Evolutionary conservation across 2,888 invertebrate genomes (phyloP).

Genomic region (Dromius quadrimaculatus): DNA sequence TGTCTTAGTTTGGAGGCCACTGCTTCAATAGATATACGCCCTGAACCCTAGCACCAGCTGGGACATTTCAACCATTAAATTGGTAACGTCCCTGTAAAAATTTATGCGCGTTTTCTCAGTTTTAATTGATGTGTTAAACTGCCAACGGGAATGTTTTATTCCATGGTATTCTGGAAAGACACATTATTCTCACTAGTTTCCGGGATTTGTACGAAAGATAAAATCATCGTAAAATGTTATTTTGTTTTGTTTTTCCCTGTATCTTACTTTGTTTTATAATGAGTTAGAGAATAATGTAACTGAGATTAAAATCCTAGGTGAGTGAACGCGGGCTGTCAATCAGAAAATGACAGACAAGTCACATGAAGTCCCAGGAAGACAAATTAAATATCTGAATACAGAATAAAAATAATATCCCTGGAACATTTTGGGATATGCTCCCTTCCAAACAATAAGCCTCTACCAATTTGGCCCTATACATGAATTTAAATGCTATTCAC

Average conservation of each 20-base stretch:
- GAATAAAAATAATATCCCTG: too few relatives aligned
- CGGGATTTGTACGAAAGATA: neutral
- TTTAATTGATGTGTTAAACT: constrained; percentile 43
- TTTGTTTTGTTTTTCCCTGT: constrained; percentile 1
- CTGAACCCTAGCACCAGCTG: constrained; percentile 41
- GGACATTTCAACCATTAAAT: constrained; percentile 49
- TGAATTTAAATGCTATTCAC: constrained; percentile 34
- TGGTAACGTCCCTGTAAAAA: constrained; percentile 42
- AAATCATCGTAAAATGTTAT: constrained; percentile 20
- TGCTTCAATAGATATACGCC: constrained; percentile 40
- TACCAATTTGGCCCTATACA: constrained; percentile 1
- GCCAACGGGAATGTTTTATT: constrained; percentile 39
- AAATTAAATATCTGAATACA: too few relatives aligned
- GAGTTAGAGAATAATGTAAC: too few relatives aligned
- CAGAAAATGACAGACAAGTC: too few relatives aligned
- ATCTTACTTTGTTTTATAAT: too few relatives aligned
- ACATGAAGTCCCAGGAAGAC: too few relatives aligned
- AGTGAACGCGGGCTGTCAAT: too few relatives aligned
- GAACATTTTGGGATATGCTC: too few relatives aligned
- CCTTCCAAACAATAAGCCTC: constrained; percentile 15
- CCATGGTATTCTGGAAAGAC: neutral
- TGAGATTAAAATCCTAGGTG: too few relatives aligned
- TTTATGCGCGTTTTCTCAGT: constrained; percentile 41
- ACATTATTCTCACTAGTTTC: constrained; percentile 1
- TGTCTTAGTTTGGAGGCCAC: too few relatives aligned